phyloP scores from a whole-genome alignment of 2,888 invertebrate species.

The Xestia rhomboidea region DNA sequence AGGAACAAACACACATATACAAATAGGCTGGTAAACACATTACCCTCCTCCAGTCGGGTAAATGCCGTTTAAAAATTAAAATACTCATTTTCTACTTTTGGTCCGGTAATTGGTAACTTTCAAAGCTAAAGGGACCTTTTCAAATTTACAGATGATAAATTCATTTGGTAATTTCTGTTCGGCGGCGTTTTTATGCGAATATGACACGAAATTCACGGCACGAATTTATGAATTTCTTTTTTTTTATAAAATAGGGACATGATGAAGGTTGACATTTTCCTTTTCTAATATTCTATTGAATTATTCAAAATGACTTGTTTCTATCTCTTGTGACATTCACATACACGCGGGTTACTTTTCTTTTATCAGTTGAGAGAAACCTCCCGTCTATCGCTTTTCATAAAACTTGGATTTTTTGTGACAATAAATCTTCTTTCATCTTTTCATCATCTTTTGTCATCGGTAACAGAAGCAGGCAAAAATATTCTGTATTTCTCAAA shows the following conservation, averaged over 20 bases:
- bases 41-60: too few species aligned
- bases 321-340: constrained; percentile 25
- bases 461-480: neutral
- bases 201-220: neutral
- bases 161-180: constrained; percentile 6
- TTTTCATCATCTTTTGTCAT: constrained; percentile 24
- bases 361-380: neutral
- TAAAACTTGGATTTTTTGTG: neutral
- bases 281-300: constrained; percentile 28
- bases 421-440: too few species aligned
- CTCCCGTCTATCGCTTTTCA: neutral
- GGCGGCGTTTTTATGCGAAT: constrained; percentile 19
- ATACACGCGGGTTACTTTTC: constrained; percentile 11
- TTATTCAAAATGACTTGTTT: constrained; percentile 29
- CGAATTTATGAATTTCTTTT: constrained; percentile 22
- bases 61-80: neutral
- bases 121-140: neutral
- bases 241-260: constrained; percentile 12
- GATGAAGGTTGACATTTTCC: constrained; percentile 46
- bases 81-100: neutral
- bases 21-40: too few species aligned
- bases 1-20: too few species aligned
- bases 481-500: neutral
- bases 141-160: constrained; percentile 17
- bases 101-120: neutral